These are phyloP conservation scores for Sphaeridia pumilis DNA, from an alignment of 2,888 invertebrate genomes.

Conservation along the genomic window DNA sequence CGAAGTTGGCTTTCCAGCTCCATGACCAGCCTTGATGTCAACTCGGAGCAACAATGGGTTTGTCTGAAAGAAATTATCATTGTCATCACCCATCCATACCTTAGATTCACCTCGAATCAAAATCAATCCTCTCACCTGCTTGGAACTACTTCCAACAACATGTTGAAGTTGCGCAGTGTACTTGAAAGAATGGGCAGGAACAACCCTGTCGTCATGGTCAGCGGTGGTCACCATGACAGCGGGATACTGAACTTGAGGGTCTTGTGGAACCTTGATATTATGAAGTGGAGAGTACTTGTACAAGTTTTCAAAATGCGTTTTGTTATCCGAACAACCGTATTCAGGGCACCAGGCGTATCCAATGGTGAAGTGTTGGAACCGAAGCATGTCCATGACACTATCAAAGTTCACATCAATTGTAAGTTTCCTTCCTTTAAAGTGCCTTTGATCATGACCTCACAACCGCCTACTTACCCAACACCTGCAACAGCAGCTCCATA, in stretches of 20 bases:
- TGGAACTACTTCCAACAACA: constrained; percentile 2
- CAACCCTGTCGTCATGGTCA: constrained; percentile 97
- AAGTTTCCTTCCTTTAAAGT: constrained; percentile 8
- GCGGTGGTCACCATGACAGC: constrained; percentile 87
- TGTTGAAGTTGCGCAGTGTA: constrained; percentile 44
- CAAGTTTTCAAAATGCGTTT: constrained; percentile 72
- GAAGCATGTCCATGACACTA: constrained; percentile 92
- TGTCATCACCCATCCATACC: background rate
- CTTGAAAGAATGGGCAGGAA: constrained; percentile 92
- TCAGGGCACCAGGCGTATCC: constrained; percentile 95
- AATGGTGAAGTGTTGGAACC: constrained; percentile 95
- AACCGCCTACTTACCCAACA: constrained; percentile 70
- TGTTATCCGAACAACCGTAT: constrained; percentile 76
- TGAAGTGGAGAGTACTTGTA: constrained; percentile 86
- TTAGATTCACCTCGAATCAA: too few relatives aligned
- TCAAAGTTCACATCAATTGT: too few relatives aligned
- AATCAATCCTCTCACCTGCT: constrained; percentile 13
- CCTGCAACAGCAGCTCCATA: constrained; percentile 86
- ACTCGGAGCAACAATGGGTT: constrained; percentile 18
- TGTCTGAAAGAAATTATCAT: constrained; percentile 7
- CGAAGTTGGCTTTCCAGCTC: constrained; percentile 11
- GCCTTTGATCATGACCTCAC: constrained; percentile 10
- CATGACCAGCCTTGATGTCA: constrained; percentile 17
- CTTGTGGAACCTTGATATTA: constrained; percentile 61
- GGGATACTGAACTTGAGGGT: constrained; percentile 60